phyloP scores from a whole-genome alignment of 2,113 vertebrate species.

The Poeciliopsis turrubarensis region DNA sequence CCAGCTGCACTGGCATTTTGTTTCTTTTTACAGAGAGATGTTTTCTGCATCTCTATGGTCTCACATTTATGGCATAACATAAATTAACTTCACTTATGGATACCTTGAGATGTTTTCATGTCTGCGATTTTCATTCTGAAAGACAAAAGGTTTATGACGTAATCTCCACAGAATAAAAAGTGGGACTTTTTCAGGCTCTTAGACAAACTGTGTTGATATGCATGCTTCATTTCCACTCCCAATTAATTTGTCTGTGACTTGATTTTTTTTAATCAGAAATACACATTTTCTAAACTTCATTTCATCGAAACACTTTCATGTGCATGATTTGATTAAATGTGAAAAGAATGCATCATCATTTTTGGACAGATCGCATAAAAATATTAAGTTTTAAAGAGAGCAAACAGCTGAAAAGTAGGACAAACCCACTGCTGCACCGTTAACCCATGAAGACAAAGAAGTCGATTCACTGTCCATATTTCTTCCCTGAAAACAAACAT shows the following conservation, averaged over 20 bases:
- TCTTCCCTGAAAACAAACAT: constrained; percentile 32
- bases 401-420: constrained; percentile 3
- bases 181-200: constrained; percentile 45
- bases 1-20: constrained; percentile 7
- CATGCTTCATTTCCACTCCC: not conserved
- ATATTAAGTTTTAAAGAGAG: constrained; percentile 4
- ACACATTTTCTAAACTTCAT: too few species aligned
- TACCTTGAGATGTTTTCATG: constrained; percentile 92
- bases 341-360: not conserved
- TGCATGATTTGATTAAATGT: not conserved
- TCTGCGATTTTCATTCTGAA: constrained; percentile 99
- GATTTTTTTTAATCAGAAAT: too few species aligned
- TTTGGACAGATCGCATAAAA: not conserved
- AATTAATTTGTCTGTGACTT: too few species aligned
- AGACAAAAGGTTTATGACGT: constrained; percentile 89
- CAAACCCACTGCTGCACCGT: constrained; percentile 23
- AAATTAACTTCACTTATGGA: constrained; percentile 61
- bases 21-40: constrained; percentile 28
- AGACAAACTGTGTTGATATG: constrained; percentile 14
- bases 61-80: constrained; percentile 34
- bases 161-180: constrained; percentile 71
- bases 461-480: constrained; percentile 35
- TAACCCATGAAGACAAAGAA: constrained; percentile 49
- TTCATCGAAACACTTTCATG: not conserved
- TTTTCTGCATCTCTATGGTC: constrained; percentile 13